Evolutionary conservation across 2,888 invertebrate species (phyloP), one percentile per base, ranked within the genome.

Genomic region (Rhogogaster chlorosoma): DNA sequence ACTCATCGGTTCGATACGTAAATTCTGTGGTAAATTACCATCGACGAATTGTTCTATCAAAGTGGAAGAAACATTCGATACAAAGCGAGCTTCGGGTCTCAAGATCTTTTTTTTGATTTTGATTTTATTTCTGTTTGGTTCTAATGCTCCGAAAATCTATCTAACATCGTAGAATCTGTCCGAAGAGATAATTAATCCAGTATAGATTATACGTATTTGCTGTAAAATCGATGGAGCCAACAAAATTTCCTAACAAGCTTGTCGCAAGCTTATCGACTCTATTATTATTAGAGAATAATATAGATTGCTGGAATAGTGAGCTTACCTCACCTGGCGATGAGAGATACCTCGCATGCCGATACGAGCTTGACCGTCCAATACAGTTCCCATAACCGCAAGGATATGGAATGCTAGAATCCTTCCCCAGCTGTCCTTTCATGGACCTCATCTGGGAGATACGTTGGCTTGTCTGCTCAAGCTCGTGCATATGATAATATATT

Each of bases 261-360:
- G 29, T 32, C 15, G 15, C 67, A 1, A 18, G 32, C 12, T 4
- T 26, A 73, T 73, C 38, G 71, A 42, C 18, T 26, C 38, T 73
- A 73, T 73, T 42, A 73, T 42, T 73, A 73, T 73, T 42, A 42
- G 71, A 73, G 71, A 73, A 73, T 73, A 73, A 73, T 73, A 61
- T 80, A 57, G 80, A 80, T 80, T 36, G 61, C 61, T 80, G n/a
- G 80, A 80, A 80, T 80, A 61, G 80, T 61, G 38, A 80, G 80
- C n/a, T 36, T 38, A 80, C 57, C 57, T 57, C 80, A 61, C 42
- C 36, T 38, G 10, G 36, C 61, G 80, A 61, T 61, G 80, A 15
- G 38, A 61, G 61, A 80, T 80, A 18, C 57, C 80, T 36, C 9
- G 80, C 9, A 61, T 80, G 38, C 61, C 61, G 15, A n/a, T 10